phyloP scores from a whole-genome alignment of 2,797 vertebrate genomes.

The Sebastes nivosus region DNA sequence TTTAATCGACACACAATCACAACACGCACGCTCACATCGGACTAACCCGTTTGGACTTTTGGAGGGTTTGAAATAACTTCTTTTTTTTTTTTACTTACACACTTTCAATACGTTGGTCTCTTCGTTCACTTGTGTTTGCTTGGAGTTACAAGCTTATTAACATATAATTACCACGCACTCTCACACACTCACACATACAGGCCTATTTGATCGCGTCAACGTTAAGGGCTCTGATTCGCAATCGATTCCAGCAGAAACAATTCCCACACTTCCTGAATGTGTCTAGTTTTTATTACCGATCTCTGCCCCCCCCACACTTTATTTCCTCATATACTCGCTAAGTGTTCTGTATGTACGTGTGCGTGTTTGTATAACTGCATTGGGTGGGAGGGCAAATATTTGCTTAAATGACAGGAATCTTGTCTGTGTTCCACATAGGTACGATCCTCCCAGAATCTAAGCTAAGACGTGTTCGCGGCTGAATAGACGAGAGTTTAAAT shows the following conservation, averaged over 20 bases:
- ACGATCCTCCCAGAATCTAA: constrained; percentile 71
- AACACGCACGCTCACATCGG: constrained; percentile 5
- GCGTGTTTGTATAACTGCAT: constrained; percentile 35
- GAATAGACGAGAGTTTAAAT: constrained; percentile 6
- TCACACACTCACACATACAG: constrained; percentile 7
- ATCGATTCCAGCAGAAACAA: constrained; percentile 67
- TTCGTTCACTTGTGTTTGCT: constrained; percentile 46
- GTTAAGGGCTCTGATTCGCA: constrained; percentile 75
- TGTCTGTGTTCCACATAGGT: constrained; percentile 50
- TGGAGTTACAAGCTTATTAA: constrained; percentile 44
- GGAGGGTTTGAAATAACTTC: constrained; percentile 30
- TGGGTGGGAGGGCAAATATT: neutral
- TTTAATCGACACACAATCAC: constrained; percentile 31
- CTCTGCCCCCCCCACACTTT: neutral
- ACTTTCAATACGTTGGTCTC: constrained; percentile 23
- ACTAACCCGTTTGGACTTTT: constrained; percentile 38
- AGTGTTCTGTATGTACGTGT: constrained; percentile 35
- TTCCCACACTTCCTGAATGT: constrained; percentile 63
- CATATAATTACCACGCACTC: neutral
- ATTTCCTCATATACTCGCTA: constrained; percentile 21
- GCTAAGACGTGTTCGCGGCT: constrained; percentile 34
- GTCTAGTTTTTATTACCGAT: constrained; percentile 53
- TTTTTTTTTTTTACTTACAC: neutral
- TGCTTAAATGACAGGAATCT: constrained; percentile 34
- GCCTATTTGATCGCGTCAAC: constrained; percentile 46